Evolutionary conservation across 2,888 invertebrate genomes (phyloP).

Genomic region (Drosophila emarginata): DNA sequence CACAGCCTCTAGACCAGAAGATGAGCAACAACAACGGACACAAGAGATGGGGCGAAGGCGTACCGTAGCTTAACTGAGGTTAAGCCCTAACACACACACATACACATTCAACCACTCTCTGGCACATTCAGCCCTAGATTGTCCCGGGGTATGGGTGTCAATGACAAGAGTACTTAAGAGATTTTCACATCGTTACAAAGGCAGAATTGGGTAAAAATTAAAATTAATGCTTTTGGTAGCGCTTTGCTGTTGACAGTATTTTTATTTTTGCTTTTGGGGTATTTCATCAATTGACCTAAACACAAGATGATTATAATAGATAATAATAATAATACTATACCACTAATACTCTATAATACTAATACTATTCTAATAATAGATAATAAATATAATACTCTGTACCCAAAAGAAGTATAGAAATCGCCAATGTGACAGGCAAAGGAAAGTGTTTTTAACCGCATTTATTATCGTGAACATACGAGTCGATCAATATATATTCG

Average conservation of each 20-base stretch:
- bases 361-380: too few species aligned
- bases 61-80: constrained; percentile 67
- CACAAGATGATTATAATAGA: neutral
- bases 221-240: constrained; percentile 72
- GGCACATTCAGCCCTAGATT: constrained; percentile 8
- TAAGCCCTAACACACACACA: constrained; percentile 57
- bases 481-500: too few species aligned
- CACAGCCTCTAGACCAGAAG: constrained; percentile 66
- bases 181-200: constrained; percentile 80
- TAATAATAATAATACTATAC: too few species aligned
- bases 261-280: constrained; percentile 19
- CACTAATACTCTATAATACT: too few species aligned
- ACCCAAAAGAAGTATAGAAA: too few species aligned
- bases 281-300: neutral
- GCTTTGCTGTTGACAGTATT: constrained; percentile 21
- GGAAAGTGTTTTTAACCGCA: too few species aligned
- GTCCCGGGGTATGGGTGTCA: constrained; percentile 71
- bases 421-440: too few species aligned
- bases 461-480: too few species aligned
- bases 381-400: too few species aligned
- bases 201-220: constrained; percentile 76
- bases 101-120: constrained; percentile 11
- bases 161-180: constrained; percentile 81
- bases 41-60: neutral
- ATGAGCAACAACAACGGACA: constrained; percentile 48